These are phyloP conservation scores for Rhingia campestris DNA, from an alignment of 2,888 invertebrate species.

Conservation along the genomic window DNA sequence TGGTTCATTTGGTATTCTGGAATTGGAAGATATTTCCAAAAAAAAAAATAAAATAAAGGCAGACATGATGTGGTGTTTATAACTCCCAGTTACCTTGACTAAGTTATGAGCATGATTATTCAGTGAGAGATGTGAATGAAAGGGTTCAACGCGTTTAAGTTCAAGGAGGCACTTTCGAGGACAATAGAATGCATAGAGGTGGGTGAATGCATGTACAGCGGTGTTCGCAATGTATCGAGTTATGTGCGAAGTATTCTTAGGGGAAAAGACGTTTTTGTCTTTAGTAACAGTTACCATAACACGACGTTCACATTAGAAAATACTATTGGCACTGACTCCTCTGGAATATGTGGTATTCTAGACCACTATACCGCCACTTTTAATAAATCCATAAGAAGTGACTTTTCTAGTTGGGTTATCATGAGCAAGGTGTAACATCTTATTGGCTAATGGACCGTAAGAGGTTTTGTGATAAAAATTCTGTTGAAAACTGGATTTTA, in stretches of 20 bases:
- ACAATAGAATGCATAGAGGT: not conserved
- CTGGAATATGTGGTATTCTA: too few species aligned
- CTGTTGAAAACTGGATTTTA: too few species aligned
- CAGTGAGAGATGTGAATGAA: not conserved
- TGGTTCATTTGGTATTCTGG: slow-evolving; percentile 66
- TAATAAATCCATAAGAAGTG: too few species aligned
- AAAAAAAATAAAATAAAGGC: slow-evolving; percentile 17
- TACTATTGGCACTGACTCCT: too few species aligned
- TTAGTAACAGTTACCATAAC: too few species aligned
- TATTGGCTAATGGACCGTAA: too few species aligned
- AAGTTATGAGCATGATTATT: slow-evolving; percentile 52
- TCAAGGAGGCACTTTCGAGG: slow-evolving; percentile 1
- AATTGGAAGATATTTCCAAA: slow-evolving; percentile 51
- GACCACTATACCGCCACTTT: too few species aligned
- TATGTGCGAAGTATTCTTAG: not conserved
- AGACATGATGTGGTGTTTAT: slow-evolving; percentile 66
- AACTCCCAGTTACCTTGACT: slow-evolving; percentile 65
- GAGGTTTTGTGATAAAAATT: too few species aligned
- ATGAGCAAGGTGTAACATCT: too few species aligned
- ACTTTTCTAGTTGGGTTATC: too few species aligned
- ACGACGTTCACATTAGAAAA: too few species aligned
- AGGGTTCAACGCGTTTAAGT: slow-evolving; percentile 38
- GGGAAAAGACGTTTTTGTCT: not conserved
- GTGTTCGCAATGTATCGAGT: not conserved
- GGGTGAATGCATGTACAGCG: not conserved